phyloP scores from a whole-genome alignment of 2,113 vertebrate genomes.

The Vidua chalybeata region DNA sequence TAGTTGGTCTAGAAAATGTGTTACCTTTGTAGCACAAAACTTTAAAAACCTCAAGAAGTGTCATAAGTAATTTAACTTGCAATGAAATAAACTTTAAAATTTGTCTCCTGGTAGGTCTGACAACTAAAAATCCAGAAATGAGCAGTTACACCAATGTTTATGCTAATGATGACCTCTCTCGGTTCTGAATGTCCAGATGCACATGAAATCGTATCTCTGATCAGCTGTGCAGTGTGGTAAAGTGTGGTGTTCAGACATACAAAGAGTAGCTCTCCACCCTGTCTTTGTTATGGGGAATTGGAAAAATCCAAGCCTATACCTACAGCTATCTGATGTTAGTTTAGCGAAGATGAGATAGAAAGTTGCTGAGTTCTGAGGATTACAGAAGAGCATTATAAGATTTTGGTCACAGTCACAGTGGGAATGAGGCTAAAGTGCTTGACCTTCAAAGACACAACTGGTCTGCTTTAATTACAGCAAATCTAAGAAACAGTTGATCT shows the following conservation, averaged over 20 bases:
- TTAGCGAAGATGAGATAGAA: neutral
- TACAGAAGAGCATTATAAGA: neutral
- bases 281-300: neutral
- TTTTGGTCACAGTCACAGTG: neutral
- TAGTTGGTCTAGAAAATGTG: neutral
- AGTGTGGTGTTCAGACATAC: neutral
- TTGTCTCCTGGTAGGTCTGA: neutral
- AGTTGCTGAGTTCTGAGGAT: neutral
- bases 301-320: neutral
- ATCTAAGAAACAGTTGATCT: neutral
- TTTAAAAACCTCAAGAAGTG: neutral
- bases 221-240: neutral
- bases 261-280: neutral
- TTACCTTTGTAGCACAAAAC: neutral
- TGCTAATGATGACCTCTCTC: neutral
- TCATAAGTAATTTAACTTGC: neutral
- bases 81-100: neutral
- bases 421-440: neutral
- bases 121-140: neutral
- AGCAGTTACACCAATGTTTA: neutral
- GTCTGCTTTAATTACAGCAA: slow-evolving; percentile 3
- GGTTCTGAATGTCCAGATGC: neutral
- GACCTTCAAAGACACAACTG: neutral
- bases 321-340: neutral
- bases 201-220: neutral